Conservation (phyloP, 2,113 vertebrate genomes). For the Gnathonemus longibarbis region DNA sequence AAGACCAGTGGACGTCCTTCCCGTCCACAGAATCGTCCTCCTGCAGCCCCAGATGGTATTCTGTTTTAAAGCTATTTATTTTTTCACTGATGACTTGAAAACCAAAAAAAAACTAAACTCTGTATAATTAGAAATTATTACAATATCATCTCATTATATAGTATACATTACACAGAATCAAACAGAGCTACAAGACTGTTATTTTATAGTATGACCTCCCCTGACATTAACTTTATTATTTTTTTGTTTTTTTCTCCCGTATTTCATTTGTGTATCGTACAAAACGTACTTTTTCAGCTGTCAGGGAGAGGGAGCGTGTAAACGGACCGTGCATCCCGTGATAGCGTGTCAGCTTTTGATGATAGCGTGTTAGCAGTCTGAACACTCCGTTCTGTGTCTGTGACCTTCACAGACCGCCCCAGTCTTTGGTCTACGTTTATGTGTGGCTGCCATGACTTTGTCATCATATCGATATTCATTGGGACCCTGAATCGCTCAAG, state of each 20-base stretch:
- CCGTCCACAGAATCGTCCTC: constrained; percentile 18
- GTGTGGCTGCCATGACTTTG: not conserved
- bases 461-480: not conserved
- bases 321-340: not conserved
- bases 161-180: not conserved
- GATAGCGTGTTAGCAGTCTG: not conserved
- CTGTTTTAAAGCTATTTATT: constrained; percentile 25
- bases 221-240: not conserved
- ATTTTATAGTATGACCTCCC: not conserved
- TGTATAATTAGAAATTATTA: not conserved
- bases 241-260: not conserved
- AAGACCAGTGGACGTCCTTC: not conserved
- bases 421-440: not conserved
- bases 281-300: not conserved
- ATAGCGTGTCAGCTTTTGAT: not conserved
- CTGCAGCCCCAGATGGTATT: constrained; percentile 7
- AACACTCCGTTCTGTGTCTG: not conserved
- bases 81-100: constrained; percentile 23
- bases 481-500: not conserved
- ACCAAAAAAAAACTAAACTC: constrained; percentile 5
- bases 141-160: not conserved
- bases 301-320: not conserved
- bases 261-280: not conserved
- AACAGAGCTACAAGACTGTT: constrained; percentile 7
- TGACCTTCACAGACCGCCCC: not conserved